Conservation (phyloP, 2,113 vertebrate genomes). For the Myrmophylax atrothorax region DNA sequence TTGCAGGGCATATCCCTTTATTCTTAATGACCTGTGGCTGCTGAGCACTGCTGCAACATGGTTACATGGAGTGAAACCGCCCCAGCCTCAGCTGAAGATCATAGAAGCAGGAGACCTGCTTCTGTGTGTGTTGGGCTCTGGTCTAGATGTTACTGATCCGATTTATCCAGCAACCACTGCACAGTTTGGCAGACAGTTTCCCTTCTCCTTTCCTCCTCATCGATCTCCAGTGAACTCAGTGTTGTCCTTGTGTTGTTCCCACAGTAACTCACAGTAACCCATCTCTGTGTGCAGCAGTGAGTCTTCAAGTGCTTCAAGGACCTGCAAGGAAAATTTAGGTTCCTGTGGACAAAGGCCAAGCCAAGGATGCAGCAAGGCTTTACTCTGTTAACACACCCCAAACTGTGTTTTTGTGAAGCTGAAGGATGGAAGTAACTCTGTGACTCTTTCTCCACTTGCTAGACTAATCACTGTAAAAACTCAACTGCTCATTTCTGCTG, state of each 20-base stretch:
- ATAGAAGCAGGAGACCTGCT: not conserved
- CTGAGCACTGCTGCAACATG: fast-evolving
- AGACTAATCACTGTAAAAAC: not conserved
- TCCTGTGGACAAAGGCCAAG: not conserved
- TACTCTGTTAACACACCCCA: not conserved
- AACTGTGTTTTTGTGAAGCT: not conserved
- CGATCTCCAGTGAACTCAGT: not conserved
- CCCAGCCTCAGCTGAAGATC: fast-evolving
- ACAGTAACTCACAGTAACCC: not conserved
- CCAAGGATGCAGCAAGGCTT: not conserved
- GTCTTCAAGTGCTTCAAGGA: not conserved
- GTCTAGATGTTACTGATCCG: not conserved
- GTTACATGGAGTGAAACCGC: not conserved
- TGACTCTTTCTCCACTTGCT: not conserved
- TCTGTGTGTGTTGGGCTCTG: not conserved
- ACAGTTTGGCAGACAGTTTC: not conserved
- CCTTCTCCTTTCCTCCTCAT: not conserved
- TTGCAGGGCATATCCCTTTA: not conserved
- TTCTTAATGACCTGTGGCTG: not conserved
- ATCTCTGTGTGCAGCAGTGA: not conserved
- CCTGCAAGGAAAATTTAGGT: not conserved
- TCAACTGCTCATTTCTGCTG: not conserved
- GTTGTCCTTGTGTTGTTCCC: not conserved
- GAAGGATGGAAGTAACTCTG: not conserved
- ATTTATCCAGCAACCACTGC: not conserved